Base-by-base conservation (phyloP, 1,140 invertebrate genomes). In the Drosophila triauraria region DNA sequence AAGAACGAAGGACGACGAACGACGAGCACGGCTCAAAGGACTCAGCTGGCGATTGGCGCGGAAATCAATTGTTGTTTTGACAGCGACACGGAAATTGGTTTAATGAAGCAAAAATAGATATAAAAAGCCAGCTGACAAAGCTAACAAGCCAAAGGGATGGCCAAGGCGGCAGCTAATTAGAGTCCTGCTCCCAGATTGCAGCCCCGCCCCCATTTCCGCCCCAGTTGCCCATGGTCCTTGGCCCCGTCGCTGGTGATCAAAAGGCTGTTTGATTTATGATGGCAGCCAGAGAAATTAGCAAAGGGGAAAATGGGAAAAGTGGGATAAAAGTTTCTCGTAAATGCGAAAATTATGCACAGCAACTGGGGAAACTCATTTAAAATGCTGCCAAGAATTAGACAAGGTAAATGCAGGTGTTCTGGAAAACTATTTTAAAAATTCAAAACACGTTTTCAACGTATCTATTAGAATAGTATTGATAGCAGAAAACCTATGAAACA, bases 61-160 rank as follows among this genome's bases (percentile, higher is more conserved):
- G 85, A 90, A 90, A 90, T 90, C 85, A 90, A 90, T 90, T 90
- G 85, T 90, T 90, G 85, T 90, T 90, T 90, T 90, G 85, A 90
- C 85, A 90, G 85, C 86, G 78, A 88, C 85, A 90, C 85, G 85
- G 85, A 90, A 90, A 90, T 90, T 90, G 85, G 86, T 85, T 90
- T 90, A 90, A 90, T 90, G 85, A 90, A 90, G 85, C 86, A 85
- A 90, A 90, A 91, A 90, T 87, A 87, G 67, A 74, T 90, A 84
- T 84, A 87, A 84, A 78, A 71, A 53, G 63, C 61, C 64, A 71
- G 80, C 83, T 88, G 85, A 88, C 85, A 87, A 90, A 80, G 85
- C 85, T 87, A 90, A 87, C 85, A 84, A 81, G 84, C 72, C 69
- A 80, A 80, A 71, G 63, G 61, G 65, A 71, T 68, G 59, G 62